Evolutionary conservation across 2,797 vertebrate genomes (phyloP), one percentile per base, ranked within the genome.

Genomic region (Pogonophryne albipinna): DNA sequence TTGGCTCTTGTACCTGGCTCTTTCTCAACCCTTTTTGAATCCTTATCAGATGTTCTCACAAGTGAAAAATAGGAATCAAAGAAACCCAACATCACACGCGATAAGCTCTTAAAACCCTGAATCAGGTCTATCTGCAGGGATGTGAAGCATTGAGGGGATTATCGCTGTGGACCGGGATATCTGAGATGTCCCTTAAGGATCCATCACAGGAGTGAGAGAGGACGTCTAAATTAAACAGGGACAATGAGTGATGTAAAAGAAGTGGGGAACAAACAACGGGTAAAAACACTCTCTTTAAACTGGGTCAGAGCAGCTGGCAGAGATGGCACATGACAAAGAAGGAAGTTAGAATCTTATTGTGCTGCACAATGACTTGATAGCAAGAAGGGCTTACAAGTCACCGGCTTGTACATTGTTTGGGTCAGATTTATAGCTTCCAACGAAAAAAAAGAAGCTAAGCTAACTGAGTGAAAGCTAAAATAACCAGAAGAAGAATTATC

Each of bases 101-200:
- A 31, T 44, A 58, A 77, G 67, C 76, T 69, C 59, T 69, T 46
- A 56, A 82, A 82, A 42, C 66, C 2, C 34, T 71, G 6, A 80
- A 58, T 50, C 60, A 10, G 72, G 64, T 72, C 73, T 80, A 69
- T 87, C 58, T 66, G 57, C 50, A 6, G 71, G 66, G 76, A 80
- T 55, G 61, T 86, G 69, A 85, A 88, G 72, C 68, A 51, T 50
- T 63, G 64, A 78, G 72, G 58, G 77, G 60, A 79, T 86, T 79
- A 78, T 80, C 73, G 60, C 60, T 73, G 66, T 46, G 65, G 70
- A 78, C 58, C 44, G 70, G 77, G 69, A 83, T 60, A 7, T 64
- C 42, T 41, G 56, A 80, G 20, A 70, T 14, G 52, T 57, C 76
- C 78, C 66, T 52, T 16, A 45, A 76, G 78, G 46, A 76, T 80